These are phyloP conservation scores for Branchinecta sandiegonensis DNA, from an alignment of 2,888 invertebrate species.

Conservation along the genomic window DNA sequence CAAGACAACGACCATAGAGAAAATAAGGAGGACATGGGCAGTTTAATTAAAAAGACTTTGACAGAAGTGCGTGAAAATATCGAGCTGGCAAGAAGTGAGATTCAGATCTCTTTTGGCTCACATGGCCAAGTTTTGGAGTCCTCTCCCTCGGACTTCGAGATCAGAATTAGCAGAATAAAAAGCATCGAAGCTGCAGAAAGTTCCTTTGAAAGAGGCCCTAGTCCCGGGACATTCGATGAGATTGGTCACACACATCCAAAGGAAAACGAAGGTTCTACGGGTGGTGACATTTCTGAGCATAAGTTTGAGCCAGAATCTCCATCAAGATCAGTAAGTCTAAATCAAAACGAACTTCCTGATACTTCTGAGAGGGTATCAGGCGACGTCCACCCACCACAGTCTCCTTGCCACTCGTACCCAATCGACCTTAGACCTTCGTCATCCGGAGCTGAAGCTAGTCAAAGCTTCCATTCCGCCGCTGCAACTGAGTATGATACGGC, in stretches of 20 bases:
- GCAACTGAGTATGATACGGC: slow-evolving; percentile 72
- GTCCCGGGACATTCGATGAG: neutral
- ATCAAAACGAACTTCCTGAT: neutral
- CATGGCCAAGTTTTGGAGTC: slow-evolving; percentile 50
- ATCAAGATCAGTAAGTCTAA: neutral
- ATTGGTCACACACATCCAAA: neutral
- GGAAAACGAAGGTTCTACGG: neutral
- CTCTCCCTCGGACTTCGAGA: slow-evolving; percentile 57
- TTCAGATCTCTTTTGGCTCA: slow-evolving; percentile 50
- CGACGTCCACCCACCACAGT: neutral
- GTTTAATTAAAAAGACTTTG: slow-evolving; percentile 45
- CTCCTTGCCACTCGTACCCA: slow-evolving; percentile 4
- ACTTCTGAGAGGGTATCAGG: neutral
- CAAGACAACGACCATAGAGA: slow-evolving; percentile 30
- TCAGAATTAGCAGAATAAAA: slow-evolving; percentile 38
- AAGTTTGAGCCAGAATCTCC: neutral
- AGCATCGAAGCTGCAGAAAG: neutral
- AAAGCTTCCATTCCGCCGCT: slow-evolving; percentile 37
- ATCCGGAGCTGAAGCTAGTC: slow-evolving; percentile 64
- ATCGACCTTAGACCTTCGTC: slow-evolving; percentile 60
- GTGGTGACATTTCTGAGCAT: neutral
- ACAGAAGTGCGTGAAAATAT: slow-evolving; percentile 55
- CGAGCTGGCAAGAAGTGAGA: slow-evolving; percentile 52
- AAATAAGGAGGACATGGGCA: slow-evolving; percentile 20
- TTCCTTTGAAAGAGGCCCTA: neutral